Evolutionary conservation across 2,113 vertebrate genomes (phyloP).

Genomic region (Smithornis capensis): DNA sequence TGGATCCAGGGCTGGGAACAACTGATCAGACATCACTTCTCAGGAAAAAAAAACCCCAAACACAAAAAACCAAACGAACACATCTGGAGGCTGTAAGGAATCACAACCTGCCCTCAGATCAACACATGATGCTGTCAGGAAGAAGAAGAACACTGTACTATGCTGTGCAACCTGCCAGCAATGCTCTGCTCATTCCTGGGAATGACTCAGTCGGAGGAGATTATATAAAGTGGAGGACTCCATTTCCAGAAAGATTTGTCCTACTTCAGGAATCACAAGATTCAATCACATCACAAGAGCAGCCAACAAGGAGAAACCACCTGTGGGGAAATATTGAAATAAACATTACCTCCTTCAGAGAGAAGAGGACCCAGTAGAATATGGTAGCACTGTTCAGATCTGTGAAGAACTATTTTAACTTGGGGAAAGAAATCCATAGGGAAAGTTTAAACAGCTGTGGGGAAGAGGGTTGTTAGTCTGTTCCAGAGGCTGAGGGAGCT

Average conservation of each 20-base stretch:
- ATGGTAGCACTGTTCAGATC: background rate
- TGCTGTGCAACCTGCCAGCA: background rate
- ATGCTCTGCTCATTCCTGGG: background rate
- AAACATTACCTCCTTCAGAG: background rate
- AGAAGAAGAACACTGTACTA: background rate
- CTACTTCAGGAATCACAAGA: conserved; percentile 23
- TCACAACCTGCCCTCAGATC: background rate
- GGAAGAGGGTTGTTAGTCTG: background rate
- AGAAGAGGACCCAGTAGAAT: background rate
- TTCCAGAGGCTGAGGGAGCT: background rate
- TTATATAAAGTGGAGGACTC: conserved; percentile 6
- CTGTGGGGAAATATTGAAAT: background rate
- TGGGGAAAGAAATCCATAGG: background rate
- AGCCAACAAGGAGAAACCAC: background rate
- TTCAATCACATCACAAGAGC: too few species aligned
- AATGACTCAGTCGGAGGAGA: background rate
- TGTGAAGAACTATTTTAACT: background rate
- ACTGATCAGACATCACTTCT: background rate
- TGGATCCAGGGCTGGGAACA: background rate
- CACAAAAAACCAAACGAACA: background rate
- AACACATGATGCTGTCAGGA: background rate
- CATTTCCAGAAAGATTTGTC: background rate
- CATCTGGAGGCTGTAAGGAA: background rate
- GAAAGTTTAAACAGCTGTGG: background rate
- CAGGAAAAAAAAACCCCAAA: background rate